Percentiles rank a stretch among this genome's conserved stretches.
phyloP scores from a whole-genome alignment of 1,140 invertebrate species.

The Eulimnadia texana region DNA sequence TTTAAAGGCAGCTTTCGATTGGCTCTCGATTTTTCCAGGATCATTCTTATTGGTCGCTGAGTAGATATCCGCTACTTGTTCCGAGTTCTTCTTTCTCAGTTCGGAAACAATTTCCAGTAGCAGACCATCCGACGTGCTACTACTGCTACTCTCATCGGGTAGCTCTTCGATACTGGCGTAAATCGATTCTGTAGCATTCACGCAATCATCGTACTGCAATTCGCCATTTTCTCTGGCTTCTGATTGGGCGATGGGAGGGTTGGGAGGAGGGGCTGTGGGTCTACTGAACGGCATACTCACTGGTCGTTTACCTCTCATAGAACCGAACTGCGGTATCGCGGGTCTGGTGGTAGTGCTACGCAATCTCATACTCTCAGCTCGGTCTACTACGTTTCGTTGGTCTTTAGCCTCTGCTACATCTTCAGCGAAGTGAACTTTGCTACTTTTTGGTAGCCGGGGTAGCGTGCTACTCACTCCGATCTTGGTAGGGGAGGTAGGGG shows the following conservation, averaged over 20 bases:
- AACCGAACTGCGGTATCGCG: slow-evolving; percentile 56
- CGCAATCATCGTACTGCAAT: slow-evolving; percentile 56
- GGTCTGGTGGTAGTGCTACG: slow-evolving; percentile 31
- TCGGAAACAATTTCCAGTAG: slow-evolving; percentile 71
- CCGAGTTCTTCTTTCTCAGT: slow-evolving; percentile 65
- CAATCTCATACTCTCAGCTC: slow-evolving; percentile 60
- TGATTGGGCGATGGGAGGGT: slow-evolving; percentile 33
- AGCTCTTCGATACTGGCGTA: slow-evolving; percentile 72
- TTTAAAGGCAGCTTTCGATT: not conserved
- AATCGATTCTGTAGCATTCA: slow-evolving; percentile 46
- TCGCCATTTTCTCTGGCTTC: slow-evolving; percentile 31
- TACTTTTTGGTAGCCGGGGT: not conserved
- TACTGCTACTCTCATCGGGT: slow-evolving; percentile 25
- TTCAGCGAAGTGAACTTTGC: not conserved
- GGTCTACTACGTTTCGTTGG: slow-evolving; percentile 44
- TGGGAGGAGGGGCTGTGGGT: slow-evolving; percentile 46
- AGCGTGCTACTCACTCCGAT: slow-evolving; percentile 5
- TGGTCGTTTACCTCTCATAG: slow-evolving; percentile 55
- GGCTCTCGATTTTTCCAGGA: not conserved
- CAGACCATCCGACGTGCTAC: slow-evolving; percentile 42
- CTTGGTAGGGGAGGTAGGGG: slow-evolving; percentile 13
- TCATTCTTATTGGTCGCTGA: slow-evolving; percentile 34
- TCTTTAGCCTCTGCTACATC: not conserved
- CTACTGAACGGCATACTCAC: slow-evolving; percentile 45
- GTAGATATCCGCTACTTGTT: slow-evolving; percentile 51